A percentile compares a stretch with the other conserved stretches of the same genome.
phyloP scores from a whole-genome alignment of 2,888 invertebrate species.

The Sialis lutaria region DNA sequence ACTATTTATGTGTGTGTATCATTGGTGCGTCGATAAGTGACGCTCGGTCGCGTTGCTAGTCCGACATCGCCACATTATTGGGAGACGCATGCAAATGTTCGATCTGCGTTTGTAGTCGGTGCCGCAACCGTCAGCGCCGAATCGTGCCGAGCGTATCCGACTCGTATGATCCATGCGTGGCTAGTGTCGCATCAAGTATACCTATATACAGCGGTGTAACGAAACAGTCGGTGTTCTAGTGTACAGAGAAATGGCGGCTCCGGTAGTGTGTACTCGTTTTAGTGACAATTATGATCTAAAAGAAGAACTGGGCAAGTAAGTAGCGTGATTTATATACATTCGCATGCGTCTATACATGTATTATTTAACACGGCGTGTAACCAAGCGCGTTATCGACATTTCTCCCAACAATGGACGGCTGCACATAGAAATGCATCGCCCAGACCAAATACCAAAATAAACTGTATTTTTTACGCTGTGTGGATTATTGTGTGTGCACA shows the following conservation, averaged over 20 bases:
- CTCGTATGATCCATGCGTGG: constrained; percentile 5
- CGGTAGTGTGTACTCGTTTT: constrained; percentile 88
- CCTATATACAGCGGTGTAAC: constrained; percentile 16
- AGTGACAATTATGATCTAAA: constrained; percentile 99
- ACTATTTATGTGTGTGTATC: too few species aligned
- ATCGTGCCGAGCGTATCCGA: constrained; percentile 1
- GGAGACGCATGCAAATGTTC: too few species aligned
- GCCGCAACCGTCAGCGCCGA: not conserved
- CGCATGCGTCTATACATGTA: too few species aligned
- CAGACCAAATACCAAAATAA: constrained; percentile 15
- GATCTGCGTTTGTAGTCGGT: too few species aligned
- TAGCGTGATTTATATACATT: constrained; percentile 18
- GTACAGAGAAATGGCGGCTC: constrained; percentile 53
- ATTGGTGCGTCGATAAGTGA: too few species aligned
- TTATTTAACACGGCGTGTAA: too few species aligned
- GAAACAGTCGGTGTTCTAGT: constrained; percentile 20
- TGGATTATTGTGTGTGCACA: not conserved
- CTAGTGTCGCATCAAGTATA: constrained; percentile 8
- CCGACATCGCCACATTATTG: too few species aligned
- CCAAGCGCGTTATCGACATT: too few species aligned
- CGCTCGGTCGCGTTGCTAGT: too few species aligned
- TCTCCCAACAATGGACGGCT: too few species aligned
- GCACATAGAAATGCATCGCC: too few species aligned
- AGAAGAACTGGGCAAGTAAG: constrained; percentile 98
- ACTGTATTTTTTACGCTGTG: constrained; percentile 9